Evolutionary conservation across 2,797 vertebrate species (phyloP).

Genomic region (Aeoliscus strigatus): DNA sequence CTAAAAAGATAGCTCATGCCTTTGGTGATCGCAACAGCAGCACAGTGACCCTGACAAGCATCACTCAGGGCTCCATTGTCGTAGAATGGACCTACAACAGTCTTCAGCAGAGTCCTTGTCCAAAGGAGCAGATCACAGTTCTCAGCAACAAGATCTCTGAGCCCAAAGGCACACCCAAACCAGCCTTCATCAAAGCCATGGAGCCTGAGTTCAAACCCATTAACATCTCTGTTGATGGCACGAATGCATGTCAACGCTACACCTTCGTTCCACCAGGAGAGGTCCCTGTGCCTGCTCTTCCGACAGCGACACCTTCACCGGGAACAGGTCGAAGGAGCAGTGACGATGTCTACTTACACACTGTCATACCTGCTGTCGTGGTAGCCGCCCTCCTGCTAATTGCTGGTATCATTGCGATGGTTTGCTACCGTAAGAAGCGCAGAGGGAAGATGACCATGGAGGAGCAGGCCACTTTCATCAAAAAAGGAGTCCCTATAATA

Average conservation of each 20-base stretch:
- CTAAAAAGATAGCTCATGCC: slow-evolving; percentile 89
- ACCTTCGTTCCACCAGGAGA: slow-evolving; percentile 83
- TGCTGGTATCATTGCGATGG: slow-evolving; percentile 95
- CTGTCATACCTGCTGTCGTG: slow-evolving; percentile 94
- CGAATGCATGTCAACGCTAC: slow-evolving; percentile 84
- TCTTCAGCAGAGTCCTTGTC: slow-evolving; percentile 84
- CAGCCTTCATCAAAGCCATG: slow-evolving; percentile 79
- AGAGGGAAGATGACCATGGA: slow-evolving; percentile 97
- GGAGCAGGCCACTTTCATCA: slow-evolving; percentile 99
- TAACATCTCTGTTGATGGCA: slow-evolving; percentile 82
- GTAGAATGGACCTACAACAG: slow-evolving; percentile 98
- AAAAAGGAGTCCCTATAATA: slow-evolving; percentile 98
- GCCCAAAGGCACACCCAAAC: slow-evolving; percentile 78
- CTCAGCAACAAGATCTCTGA: slow-evolving; percentile 85
- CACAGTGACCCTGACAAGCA: slow-evolving; percentile 87
- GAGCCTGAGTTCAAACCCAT: slow-evolving; percentile 89
- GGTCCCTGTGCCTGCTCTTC: slow-evolving; percentile 63
- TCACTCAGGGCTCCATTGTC: slow-evolving; percentile 86
- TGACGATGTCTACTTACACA: slow-evolving; percentile 95
- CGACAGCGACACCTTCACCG: slow-evolving; percentile 71
- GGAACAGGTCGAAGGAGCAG: slow-evolving; percentile 85
- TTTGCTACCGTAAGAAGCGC: slow-evolving; percentile 98
- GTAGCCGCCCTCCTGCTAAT: slow-evolving; percentile 93
- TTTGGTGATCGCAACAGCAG: slow-evolving; percentile 95
- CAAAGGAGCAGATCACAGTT: slow-evolving; percentile 84